Percentiles rank a stretch among this genome's conserved stretches.
Conservation (phyloP, 2,797 vertebrate genomes). For the Masticophis lateralis region DNA sequence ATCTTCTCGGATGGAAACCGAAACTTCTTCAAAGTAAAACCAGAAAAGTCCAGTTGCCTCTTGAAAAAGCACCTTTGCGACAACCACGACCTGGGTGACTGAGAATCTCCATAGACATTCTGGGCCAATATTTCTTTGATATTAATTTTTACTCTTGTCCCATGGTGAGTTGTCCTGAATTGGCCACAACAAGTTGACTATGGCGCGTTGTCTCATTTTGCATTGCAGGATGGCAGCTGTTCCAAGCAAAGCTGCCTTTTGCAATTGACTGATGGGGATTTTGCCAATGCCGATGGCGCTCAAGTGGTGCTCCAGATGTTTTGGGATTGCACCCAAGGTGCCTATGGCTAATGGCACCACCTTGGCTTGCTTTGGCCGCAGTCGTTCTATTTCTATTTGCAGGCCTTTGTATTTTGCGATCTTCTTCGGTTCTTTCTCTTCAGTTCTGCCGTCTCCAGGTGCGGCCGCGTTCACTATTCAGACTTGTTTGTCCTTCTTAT, state of each 20-base stretch:
- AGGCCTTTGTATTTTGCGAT: background rate
- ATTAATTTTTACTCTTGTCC: background rate
- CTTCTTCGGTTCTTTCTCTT: background rate
- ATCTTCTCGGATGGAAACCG: no score
- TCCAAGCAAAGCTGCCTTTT: background rate
- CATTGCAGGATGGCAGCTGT: background rate
- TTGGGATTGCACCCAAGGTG: background rate
- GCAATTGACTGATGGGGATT: background rate
- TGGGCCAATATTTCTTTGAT: no score
- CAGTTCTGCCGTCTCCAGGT: background rate
- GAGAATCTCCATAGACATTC: no score
- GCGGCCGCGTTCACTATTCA: background rate
- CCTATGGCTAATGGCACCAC: background rate
- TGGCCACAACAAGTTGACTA: background rate
- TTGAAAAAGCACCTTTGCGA: no score
- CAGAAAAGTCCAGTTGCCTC: no score
- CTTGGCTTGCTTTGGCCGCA: background rate
- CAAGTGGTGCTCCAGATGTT: background rate
- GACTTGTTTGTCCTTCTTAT: background rate
- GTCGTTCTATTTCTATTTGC: background rate
- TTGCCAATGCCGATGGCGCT: fast-evolving
- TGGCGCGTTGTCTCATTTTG: background rate
- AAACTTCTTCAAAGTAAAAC: no score
- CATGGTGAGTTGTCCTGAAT: no score
- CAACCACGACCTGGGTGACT: no score